These are phyloP conservation scores for Sebastes wilsoni DNA, from an alignment of 2,797 vertebrate genomes.

Conservation along the genomic window DNA sequence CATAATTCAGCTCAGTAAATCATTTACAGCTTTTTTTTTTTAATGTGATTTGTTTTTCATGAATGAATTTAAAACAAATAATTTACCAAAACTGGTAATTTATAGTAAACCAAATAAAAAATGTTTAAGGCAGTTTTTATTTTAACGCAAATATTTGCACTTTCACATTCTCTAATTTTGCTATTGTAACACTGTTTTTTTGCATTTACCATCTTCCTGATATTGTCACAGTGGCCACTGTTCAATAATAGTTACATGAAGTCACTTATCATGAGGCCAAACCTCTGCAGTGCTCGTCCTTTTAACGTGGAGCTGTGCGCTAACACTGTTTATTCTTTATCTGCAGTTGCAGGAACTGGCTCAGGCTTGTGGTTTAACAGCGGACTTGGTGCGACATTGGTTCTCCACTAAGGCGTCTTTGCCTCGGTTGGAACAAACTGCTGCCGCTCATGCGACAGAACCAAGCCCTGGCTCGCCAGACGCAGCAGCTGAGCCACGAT, in stretches of 20 bases:
- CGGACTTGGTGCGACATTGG: conserved; percentile 90
- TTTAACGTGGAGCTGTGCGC: not conserved
- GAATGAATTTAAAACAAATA: not conserved
- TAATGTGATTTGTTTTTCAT: not conserved
- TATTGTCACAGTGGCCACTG: no score
- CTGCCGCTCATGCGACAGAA: conserved; percentile 14
- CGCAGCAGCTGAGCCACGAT: conserved; percentile 19
- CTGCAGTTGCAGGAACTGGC: conserved; percentile 85
- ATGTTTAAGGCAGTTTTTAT: not conserved
- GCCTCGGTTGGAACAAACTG: conserved; percentile 49
- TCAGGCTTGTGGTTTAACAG: conserved; percentile 84
- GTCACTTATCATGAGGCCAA: not conserved
- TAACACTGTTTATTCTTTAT: not conserved
- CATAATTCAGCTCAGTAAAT: not conserved
- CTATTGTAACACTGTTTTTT: not conserved
- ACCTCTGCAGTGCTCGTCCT: not conserved
- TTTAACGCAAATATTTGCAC: not conserved
- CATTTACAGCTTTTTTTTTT: not conserved
- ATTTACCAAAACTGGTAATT: not conserved
- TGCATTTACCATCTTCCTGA: not conserved
- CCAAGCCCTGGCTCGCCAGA: conserved; percentile 7
- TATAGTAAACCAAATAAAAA: not conserved
- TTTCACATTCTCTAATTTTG: not conserved
- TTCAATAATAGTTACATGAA: not conserved
- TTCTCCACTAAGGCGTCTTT: conserved; percentile 80